Evolutionary conservation across 2,113 vertebrate species (phyloP).

Genomic region (Penelope pileata): DNA sequence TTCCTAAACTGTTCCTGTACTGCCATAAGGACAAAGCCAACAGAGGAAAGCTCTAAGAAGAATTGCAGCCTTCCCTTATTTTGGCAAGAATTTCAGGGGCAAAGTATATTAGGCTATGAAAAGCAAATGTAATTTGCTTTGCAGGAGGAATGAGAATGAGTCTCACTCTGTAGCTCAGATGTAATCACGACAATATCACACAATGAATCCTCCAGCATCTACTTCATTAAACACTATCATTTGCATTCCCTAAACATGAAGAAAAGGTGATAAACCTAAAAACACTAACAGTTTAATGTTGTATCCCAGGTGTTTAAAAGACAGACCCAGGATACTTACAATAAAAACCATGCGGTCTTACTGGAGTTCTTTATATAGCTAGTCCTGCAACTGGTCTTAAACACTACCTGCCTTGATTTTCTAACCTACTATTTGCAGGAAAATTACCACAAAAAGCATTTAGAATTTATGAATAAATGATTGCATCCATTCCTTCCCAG

Average conservation of each 20-base stretch:
- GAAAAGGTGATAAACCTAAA: constrained; percentile 1
- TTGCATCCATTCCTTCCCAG: not conserved
- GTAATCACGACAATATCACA: not conserved
- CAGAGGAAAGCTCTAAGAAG: not conserved
- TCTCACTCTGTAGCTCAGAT: not conserved
- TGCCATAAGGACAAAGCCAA: not conserved
- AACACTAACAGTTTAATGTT: not conserved
- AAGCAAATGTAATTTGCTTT: constrained; percentile 29
- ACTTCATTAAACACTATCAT: constrained; percentile 32
- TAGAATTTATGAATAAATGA: constrained; percentile 21
- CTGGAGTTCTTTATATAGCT: not conserved
- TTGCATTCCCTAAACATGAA: constrained; percentile 20
- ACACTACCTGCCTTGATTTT: constrained; percentile 9
- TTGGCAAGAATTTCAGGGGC: not conserved
- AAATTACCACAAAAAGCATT: constrained; percentile 32
- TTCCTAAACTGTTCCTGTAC: not conserved
- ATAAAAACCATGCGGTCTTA: not conserved
- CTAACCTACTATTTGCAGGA: not conserved
- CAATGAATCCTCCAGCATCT: not conserved
- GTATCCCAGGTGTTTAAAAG: not conserved
- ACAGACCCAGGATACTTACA: not conserved
- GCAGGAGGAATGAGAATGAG: constrained; percentile 4
- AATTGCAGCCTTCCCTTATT: not conserved
- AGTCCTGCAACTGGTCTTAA: not conserved
- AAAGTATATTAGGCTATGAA: not conserved